Evolutionary conservation across 2,113 vertebrate species (phyloP).

Genomic region (Psophia crepitans): DNA sequence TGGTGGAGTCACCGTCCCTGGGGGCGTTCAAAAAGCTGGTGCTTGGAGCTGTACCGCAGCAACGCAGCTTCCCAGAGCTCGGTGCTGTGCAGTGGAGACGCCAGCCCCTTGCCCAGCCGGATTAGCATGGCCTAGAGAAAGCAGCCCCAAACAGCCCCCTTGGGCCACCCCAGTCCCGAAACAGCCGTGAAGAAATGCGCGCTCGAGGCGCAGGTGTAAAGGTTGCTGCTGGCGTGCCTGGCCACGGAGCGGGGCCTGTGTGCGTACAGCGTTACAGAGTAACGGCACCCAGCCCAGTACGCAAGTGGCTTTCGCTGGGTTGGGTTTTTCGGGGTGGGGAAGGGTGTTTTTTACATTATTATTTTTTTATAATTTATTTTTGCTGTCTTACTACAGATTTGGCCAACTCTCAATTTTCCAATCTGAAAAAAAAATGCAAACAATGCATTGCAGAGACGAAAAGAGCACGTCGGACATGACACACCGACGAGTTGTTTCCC

Average conservation of each 20-base stretch:
- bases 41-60: background rate
- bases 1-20: too few relatives aligned
- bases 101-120: too few relatives aligned
- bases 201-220: background rate
- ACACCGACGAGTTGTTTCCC: background rate
- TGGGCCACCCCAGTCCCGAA: background rate
- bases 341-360: background rate
- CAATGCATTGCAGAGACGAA: background rate
- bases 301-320: background rate
- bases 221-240: rapidly evolving
- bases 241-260: too few relatives aligned
- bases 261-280: too few relatives aligned
- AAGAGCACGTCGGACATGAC: rapidly evolving
- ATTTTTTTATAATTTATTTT: background rate
- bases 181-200: rapidly evolving
- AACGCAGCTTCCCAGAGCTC: background rate
- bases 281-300: too few relatives aligned
- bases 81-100: rapidly evolving
- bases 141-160: rapidly evolving
- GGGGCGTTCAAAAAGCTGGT: too few relatives aligned
- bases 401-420: background rate
- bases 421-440: background rate
- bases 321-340: too few relatives aligned
- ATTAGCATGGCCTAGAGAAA: background rate
- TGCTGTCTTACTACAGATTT: background rate